Percentiles rank a stretch among this genome's conserved stretches.
These are phyloP conservation scores for Tetramorium parvispinum DNA, from an alignment of 1,140 invertebrate genomes.

Conservation along the genomic window DNA sequence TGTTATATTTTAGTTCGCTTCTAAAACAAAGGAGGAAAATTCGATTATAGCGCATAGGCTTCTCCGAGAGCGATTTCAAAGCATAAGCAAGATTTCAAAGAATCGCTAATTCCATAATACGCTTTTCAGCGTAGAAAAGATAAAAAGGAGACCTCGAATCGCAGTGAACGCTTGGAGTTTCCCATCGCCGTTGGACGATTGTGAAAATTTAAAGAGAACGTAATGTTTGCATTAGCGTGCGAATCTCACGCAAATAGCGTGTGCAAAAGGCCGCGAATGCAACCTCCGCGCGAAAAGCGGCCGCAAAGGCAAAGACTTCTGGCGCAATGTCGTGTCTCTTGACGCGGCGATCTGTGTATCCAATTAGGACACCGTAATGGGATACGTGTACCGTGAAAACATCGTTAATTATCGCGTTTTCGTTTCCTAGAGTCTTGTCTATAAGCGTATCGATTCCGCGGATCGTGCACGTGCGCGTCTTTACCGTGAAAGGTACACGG, in stretches of 20 bases:
- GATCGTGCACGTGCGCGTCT: not conserved
- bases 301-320: not conserved
- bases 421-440: not conserved
- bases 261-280: not conserved
- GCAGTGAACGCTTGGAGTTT: not conserved
- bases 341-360: not conserved
- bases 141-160: not conserved
- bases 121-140: not conserved
- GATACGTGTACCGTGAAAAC: not conserved
- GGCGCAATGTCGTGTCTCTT: not conserved
- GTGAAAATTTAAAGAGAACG: not conserved
- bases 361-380: not conserved
- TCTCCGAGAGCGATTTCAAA: too few relatives aligned
- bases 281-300: slow-evolving; percentile 1
- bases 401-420: slow-evolving; percentile 13
- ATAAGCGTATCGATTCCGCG: not conserved
- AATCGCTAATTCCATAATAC: not conserved
- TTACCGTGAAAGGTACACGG: not conserved
- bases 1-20: not conserved
- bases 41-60: too few relatives aligned
- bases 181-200: not conserved
- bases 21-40: not conserved
- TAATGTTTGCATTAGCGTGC: not conserved
- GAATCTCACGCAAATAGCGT: not conserved
- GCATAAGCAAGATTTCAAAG: not conserved